These are phyloP conservation scores for Macrotis lagotis DNA, from an alignment of 2,113 vertebrate genomes.

Conservation along the genomic window DNA sequence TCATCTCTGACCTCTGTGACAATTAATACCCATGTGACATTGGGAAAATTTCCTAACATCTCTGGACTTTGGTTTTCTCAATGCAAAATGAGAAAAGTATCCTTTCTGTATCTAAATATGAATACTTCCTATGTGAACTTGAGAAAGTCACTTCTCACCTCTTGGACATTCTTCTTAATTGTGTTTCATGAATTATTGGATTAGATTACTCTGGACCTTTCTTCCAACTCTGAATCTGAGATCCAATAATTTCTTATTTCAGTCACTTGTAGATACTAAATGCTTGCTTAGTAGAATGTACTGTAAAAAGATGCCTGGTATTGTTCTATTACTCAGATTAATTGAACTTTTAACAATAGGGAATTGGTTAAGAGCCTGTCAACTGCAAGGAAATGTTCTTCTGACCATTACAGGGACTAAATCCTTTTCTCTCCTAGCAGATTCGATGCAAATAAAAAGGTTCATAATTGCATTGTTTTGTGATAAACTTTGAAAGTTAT, in stretches of 20 bases:
- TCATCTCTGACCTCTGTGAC: neutral
- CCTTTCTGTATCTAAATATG: neutral
- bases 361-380: neutral
- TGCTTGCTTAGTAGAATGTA: neutral
- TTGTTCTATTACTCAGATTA: neutral
- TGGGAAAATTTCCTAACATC: neutral
- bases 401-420: neutral
- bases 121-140: neutral
- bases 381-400: neutral
- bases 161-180: too few species aligned
- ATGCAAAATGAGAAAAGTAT: neutral
- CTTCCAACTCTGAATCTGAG: neutral
- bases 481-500: neutral
- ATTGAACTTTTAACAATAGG: neutral
- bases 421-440: neutral
- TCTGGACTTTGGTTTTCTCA: neutral
- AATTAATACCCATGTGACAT: neutral
- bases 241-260: neutral
- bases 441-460: rapidly evolving
- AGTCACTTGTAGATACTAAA: neutral
- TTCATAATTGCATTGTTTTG: rapidly evolving
- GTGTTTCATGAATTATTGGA: neutral
- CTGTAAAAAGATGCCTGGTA: neutral
- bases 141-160: neutral
- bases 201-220: neutral